Conservation (phyloP, 2,113 vertebrate genomes). For the Peromyscus maniculatus region DNA sequence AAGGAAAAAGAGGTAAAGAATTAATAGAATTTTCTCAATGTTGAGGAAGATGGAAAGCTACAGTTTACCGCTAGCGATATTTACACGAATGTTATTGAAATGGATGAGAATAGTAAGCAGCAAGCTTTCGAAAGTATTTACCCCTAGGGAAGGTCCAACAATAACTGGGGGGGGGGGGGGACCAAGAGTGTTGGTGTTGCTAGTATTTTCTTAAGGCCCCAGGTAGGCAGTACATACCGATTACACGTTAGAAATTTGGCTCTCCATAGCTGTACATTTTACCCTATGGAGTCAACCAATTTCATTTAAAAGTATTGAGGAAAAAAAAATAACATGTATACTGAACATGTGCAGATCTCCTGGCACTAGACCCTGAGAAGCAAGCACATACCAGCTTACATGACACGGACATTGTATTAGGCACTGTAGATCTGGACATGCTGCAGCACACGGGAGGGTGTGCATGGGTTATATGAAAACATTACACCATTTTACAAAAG, state of each 20-base stretch:
- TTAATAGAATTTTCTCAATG: not conserved
- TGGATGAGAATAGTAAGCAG: not conserved
- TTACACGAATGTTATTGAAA: constrained; percentile 35
- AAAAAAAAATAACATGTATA: not conserved
- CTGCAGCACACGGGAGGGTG: not conserved
- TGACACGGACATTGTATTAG: too few relatives aligned
- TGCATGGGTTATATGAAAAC: too few relatives aligned
- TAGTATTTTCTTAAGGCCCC: not conserved
- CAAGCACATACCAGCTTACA: not conserved
- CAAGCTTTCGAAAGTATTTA: constrained; percentile 24
- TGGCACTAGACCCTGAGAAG: not conserved
- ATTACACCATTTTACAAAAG: not conserved
- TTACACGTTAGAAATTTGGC: not conserved
- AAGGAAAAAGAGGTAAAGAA: not conserved
- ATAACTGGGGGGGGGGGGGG: not conserved
- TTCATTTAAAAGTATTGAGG: not conserved
- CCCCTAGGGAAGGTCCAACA: not conserved
- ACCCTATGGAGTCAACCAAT: not conserved
- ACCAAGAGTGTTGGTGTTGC: not conserved
- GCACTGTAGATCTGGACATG: not conserved
- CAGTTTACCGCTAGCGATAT: not conserved
- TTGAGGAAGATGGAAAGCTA: not conserved
- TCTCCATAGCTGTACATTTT: not conserved
- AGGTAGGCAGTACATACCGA: not conserved
- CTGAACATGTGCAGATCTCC: not conserved